Conservation (phyloP, 2,113 vertebrate genomes). For the Ovis aries region ARS-UI_Ramb_v3.0 NC_056054.1:40429501-40430000, state of each 20-base stretch:
- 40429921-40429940: neutral
- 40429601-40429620: neutral
- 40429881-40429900: neutral
- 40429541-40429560: neutral
- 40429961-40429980: neutral
- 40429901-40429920: neutral
- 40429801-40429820: neutral
- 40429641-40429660: neutral
- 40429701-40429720: neutral
- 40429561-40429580: neutral
- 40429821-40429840: neutral
- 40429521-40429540: fast-evolving
- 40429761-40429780: neutral
- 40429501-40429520: neutral
- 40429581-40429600: neutral
- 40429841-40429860: neutral
- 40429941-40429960: neutral
- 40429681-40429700: neutral
- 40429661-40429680: neutral
- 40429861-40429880: neutral
- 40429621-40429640: neutral
- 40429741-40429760: neutral
- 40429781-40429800: neutral
- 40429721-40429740: neutral
- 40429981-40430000: neutral